Base-by-base conservation (phyloP, 92 coral and sea anemone species). In the Virgularia gustaviana region DNA sequence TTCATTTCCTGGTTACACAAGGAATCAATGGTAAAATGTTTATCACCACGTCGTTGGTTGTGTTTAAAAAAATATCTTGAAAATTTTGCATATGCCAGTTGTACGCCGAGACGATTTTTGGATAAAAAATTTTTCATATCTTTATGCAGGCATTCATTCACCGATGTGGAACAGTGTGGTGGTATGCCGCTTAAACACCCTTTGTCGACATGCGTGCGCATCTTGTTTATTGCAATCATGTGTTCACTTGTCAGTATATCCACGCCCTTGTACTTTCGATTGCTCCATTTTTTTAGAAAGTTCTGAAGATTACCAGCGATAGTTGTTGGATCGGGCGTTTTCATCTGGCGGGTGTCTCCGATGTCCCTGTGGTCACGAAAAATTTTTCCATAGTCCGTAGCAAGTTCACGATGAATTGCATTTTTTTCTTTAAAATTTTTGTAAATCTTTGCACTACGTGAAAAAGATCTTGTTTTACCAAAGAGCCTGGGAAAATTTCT, bases 101-200 rank as follows among this genome's bases (percentile, higher is more conserved):
- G 47, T 0, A 47, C 15, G 5, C 79, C 62, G 16, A 75, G 25
- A 22, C 32, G 65, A 62, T 75, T 75, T 11, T n/a, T 61, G 7
- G 33, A 44, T 16, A 60, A 49, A 20, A 75, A 19, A 39, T 75
- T 61, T 27, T 75, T 75, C 72, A 59, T 61, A 15, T 75, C 72
- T 9, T 42, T 75, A 34, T 75, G 72, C 24, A 75, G 31, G 27
- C 72, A 71, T 57, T 75, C 72, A 18, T 59, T 53, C 2, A 45
- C 43, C 6, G 72, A 61, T 25, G 79, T 61, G 22, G 60, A 61
- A 57, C 59, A 75, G 19, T 44, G 43, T 2, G 32, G 44, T 44
- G 79, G 79, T 15, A 75, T 75, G 79, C 61, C 19, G 16, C 72
- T 43, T 33, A 59, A 51, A 55, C 79, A 75, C 15, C 57, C 49